Evolutionary conservation across 2,797 vertebrate species (phyloP).

Genomic region (Vespertilio murinus): DNA sequence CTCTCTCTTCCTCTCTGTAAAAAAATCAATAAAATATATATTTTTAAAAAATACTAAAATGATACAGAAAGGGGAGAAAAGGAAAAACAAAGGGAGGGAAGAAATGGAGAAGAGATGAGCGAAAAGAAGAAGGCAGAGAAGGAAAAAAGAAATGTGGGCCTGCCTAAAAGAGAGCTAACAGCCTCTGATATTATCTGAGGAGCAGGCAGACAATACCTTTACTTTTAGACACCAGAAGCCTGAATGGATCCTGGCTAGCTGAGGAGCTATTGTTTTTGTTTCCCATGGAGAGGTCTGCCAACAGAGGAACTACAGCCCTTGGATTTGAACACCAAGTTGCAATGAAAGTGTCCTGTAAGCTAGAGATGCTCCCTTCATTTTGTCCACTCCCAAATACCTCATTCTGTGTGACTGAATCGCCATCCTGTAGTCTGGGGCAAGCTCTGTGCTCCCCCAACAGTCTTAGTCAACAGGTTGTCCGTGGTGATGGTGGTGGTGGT

Average conservation of each 20-base stretch:
- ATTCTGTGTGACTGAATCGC: not conserved
- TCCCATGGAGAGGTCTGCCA: rapidly evolving
- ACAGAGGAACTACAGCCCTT: not conserved
- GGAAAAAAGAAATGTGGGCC: not conserved
- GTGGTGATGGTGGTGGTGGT: not conserved
- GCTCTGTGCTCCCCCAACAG: not conserved
- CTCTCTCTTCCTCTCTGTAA: too few species aligned
- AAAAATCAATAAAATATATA: too few species aligned
- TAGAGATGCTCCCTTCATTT: not conserved
- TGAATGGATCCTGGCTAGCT: not conserved
- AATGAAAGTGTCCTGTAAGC: not conserved
- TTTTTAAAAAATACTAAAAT: not conserved
- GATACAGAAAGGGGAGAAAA: not conserved
- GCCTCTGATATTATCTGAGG: not conserved
- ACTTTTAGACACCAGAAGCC: not conserved
- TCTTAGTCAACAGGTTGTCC: not conserved
- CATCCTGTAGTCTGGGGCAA: rapidly evolving
- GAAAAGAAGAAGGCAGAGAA: not conserved
- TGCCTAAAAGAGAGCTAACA: not conserved
- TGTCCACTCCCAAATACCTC: not conserved
- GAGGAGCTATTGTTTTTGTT: not conserved
- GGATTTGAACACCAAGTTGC: not conserved
- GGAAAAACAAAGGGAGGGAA: not conserved
- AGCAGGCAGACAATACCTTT: not conserved
- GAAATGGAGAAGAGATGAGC: not conserved